phyloP scores from a whole-genome alignment of 2,888 invertebrate species.

The Rhagophthalmus giganteus region DNA sequence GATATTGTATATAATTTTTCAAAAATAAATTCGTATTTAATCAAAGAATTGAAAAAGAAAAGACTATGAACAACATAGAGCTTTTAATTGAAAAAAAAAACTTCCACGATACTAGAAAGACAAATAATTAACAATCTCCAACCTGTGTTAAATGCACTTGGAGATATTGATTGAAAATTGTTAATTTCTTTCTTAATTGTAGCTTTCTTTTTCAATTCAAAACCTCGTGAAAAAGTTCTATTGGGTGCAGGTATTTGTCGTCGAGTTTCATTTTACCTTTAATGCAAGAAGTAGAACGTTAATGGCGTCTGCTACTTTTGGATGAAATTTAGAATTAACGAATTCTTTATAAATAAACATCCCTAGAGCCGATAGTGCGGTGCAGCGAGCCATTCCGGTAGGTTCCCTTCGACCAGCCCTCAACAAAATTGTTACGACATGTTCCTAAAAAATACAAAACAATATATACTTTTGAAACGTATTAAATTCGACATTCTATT shows the following conservation, averaged over 20 bases:
- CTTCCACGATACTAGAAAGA: slow-evolving; percentile 4
- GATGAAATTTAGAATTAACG: slow-evolving; percentile 63
- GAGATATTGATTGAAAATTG: too few relatives aligned
- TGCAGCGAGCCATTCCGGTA: slow-evolving; percentile 83
- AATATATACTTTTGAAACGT: neutral
- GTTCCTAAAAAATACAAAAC: slow-evolving; percentile 64
- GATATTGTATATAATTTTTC: too few relatives aligned
- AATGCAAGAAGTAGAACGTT: slow-evolving; percentile 69
- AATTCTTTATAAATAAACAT: slow-evolving; percentile 72
- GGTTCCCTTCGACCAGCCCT: slow-evolving; percentile 88
- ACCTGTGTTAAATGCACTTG: too few relatives aligned
- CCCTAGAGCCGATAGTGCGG: slow-evolving; percentile 84
- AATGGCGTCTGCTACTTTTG: slow-evolving; percentile 68
- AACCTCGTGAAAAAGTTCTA: too few relatives aligned
- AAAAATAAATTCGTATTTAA: too few relatives aligned
- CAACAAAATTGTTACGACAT: slow-evolving; percentile 83
- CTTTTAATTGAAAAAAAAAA: neutral
- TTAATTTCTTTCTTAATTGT: too few relatives aligned
- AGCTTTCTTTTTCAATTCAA: too few relatives aligned
- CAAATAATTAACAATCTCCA: too few relatives aligned
- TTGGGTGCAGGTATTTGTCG: too few relatives aligned
- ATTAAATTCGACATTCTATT: neutral
- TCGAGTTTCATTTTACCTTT: slow-evolving; percentile 58
- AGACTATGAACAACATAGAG: too few relatives aligned
- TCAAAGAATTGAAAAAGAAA: too few relatives aligned